These are phyloP conservation scores for Microtus ochrogaster DNA, from an alignment of 2,113 vertebrate species.

Conservation along the genomic window DNA sequence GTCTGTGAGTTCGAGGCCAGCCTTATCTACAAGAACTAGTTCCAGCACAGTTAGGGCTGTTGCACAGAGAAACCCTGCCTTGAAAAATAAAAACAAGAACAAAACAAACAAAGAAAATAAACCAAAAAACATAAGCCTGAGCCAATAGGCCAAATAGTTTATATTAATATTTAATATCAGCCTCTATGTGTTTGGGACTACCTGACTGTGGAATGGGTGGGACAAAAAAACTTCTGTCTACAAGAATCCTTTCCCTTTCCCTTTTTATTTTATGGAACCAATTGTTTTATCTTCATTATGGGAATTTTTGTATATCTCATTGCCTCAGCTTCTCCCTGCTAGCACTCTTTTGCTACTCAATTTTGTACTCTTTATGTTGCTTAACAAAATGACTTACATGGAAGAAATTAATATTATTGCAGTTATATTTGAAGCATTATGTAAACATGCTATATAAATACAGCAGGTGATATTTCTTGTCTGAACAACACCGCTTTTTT, in stretches of 20 bases:
- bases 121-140: no score
- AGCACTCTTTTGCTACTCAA: not conserved
- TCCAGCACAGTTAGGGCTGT: no score
- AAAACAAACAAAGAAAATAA: no score
- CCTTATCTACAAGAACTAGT: no score
- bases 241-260: not conserved
- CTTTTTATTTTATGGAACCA: not conserved
- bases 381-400: not conserved
- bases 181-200: no score
- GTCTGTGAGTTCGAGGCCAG: no score
- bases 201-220: no score
- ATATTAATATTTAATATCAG: no score
- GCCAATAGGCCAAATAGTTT: no score
- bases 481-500: not conserved
- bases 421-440: not conserved
- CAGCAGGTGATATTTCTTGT: not conserved
- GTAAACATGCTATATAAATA: not conserved
- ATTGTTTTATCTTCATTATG: not conserved
- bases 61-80: no score
- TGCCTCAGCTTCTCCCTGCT: not conserved
- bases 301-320: not conserved
- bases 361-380: not conserved
- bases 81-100: no score
- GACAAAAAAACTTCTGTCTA: no score
- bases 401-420: not conserved